Percentiles rank a stretch among this genome's conserved stretches.
These are phyloP conservation scores for Yoshiicerus persimilis DNA, from an alignment of 1,140 invertebrate genomes.

Conservation along the genomic window DNA sequence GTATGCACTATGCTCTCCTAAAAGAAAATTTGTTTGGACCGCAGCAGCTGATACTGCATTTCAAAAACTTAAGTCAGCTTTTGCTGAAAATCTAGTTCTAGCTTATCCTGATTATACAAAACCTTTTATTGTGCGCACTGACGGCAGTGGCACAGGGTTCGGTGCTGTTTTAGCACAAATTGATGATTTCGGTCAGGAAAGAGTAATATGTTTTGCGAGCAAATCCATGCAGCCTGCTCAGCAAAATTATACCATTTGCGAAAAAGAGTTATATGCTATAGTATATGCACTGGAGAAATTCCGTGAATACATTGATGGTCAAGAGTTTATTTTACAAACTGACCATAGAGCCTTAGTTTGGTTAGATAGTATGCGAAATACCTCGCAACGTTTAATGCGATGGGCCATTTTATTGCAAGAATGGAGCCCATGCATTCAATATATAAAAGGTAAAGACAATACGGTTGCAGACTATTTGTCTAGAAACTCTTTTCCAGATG, in stretches of 20 bases:
- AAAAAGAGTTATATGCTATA: conserved; percentile 57
- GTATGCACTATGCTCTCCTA: conserved; percentile 37
- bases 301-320: conserved; percentile 1
- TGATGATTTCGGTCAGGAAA: conserved; percentile 48
- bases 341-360: conserved; percentile 10
- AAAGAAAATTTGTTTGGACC: conserved; percentile 27
- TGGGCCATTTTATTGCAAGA: conserved; percentile 32
- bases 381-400: neutral
- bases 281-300: conserved; percentile 57
- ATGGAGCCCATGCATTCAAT: neutral
- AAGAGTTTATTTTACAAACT: conserved; percentile 18
- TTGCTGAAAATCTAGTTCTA: neutral
- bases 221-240: conserved; percentile 52
- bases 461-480: conserved; percentile 27
- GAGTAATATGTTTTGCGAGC: conserved; percentile 44
- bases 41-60: neutral
- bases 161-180: conserved; percentile 55
- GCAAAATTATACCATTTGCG: conserved; percentile 55
- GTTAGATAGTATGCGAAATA: neutral
- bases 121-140: conserved; percentile 54
- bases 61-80: conserved; percentile 16
- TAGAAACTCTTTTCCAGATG: neutral
- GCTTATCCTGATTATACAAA: conserved; percentile 50
- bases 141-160: conserved; percentile 55
- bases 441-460: conserved; percentile 34